phyloP scores from a whole-genome alignment of 2,888 invertebrate genomes.

The Cryptophagus acutangulus region DNA sequence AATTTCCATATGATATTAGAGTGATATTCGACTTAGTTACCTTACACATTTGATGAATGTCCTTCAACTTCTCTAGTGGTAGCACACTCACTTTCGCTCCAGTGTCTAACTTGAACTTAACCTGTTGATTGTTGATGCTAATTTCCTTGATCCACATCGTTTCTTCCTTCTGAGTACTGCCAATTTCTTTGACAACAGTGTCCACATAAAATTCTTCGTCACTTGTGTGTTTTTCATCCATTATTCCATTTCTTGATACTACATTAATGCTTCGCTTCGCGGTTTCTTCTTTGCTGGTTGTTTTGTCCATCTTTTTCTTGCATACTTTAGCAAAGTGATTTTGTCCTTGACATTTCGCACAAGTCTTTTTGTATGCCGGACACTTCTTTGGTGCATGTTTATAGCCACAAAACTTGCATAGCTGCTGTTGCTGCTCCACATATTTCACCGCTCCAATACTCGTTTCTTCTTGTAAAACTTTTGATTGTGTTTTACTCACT shows the following conservation, averaged over 20 bases:
- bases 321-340: background rate
- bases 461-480: background rate
- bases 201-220: constrained; percentile 1
- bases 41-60: background rate
- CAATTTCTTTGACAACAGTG: background rate
- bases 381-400: background rate
- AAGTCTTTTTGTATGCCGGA: background rate
- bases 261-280: too few species aligned
- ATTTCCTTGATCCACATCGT: background rate
- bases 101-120: background rate
- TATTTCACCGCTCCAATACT: background rate
- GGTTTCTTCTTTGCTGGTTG: too few species aligned
- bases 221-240: too few species aligned
- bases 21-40: background rate
- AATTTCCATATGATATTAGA: background rate
- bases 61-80: background rate
- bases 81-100: background rate
- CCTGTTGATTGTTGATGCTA: background rate
- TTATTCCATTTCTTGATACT: too few species aligned
- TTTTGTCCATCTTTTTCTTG: constrained; percentile 3
- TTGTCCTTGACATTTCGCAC: background rate
- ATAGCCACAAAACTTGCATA: background rate
- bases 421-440: background rate
- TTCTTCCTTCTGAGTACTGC: background rate
- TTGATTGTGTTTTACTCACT: background rate